phyloP scores from a whole-genome alignment of 2,797 vertebrate species.

The Nannoperca obscura region DNA sequence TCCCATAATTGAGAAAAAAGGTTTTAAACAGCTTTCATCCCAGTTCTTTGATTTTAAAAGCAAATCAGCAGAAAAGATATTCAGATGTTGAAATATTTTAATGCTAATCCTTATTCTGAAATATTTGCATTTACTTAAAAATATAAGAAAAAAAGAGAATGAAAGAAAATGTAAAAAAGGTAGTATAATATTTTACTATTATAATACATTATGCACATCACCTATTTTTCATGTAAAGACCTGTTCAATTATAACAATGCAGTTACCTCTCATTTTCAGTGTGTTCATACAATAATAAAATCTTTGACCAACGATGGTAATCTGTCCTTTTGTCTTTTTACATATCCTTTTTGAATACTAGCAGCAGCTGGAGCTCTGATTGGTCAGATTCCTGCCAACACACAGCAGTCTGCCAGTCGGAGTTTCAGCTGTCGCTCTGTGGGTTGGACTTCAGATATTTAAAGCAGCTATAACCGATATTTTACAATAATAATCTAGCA shows the following conservation, averaged over 20 bases:
- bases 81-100: slow-evolving; percentile 21
- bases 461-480: background rate
- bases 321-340: background rate
- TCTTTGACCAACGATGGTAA: slow-evolving; percentile 2
- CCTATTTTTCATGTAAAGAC: background rate
- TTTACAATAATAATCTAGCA: background rate
- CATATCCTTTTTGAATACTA: background rate
- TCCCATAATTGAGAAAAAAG: background rate
- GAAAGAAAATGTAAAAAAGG: background rate
- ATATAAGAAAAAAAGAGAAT: background rate
- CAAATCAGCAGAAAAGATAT: background rate
- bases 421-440: background rate
- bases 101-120: background rate
- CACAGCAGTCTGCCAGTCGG: background rate
- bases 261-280: background rate
- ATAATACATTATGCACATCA: background rate
- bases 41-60: slow-evolving; percentile 17
- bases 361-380: background rate
- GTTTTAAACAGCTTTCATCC: slow-evolving; percentile 2
- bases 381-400: background rate
- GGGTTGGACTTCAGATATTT: background rate
- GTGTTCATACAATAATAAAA: slow-evolving; percentile 47
- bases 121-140: background rate
- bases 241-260: background rate
- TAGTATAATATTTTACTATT: slow-evolving; percentile 2